Percentiles rank a stretch among this genome's conserved stretches.
These are phyloP conservation scores for Pica pica DNA, from an alignment of 2,113 vertebrate genomes.

Conservation along the genomic window DNA sequence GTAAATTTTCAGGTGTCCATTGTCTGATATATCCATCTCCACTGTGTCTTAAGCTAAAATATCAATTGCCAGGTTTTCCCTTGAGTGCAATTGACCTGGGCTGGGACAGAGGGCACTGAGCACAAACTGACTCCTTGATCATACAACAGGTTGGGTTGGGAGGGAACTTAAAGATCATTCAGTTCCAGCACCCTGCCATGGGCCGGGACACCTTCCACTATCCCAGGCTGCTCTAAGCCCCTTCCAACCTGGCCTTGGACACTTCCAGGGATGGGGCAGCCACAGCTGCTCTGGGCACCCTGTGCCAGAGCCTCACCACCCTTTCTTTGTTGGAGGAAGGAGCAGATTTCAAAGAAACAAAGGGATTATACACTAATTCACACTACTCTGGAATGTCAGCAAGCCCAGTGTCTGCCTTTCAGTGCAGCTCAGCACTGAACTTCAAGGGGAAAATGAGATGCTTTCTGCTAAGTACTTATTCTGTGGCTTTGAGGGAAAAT, in stretches of 20 bases:
- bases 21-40: neutral
- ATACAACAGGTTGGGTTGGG: neutral
- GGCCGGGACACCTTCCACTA: neutral
- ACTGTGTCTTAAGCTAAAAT: neutral
- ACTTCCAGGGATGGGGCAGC: neutral
- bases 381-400: neutral
- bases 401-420: neutral
- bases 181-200: neutral
- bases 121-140: neutral
- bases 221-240: neutral
- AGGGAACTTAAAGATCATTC: neutral
- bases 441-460: neutral
- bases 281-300: neutral
- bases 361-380: neutral
- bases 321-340: neutral
- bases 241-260: rapidly evolving
- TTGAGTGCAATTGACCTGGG: rapidly evolving
- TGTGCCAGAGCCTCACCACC: neutral
- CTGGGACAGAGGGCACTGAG: neutral
- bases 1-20: neutral
- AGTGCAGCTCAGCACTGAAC: neutral
- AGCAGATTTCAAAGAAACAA: neutral
- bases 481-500: neutral
- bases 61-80: neutral
- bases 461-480: neutral